These are phyloP conservation scores for Troilus luridus DNA, from an alignment of 2,888 invertebrate species.

Conservation along the genomic window DNA sequence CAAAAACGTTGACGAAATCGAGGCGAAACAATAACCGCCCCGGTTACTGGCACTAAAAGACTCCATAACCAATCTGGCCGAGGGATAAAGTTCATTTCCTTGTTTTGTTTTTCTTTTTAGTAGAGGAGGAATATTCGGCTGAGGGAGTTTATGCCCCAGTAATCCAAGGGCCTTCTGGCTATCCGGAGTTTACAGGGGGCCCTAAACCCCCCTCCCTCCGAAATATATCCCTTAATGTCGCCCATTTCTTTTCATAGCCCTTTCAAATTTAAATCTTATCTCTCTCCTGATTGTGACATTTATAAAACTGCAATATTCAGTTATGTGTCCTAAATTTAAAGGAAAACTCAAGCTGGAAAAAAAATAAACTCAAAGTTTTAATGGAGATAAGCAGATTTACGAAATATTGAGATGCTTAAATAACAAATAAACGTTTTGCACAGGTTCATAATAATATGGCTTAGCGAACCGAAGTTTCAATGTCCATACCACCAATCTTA, in stretches of 20 bases:
- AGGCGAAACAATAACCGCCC: not conserved
- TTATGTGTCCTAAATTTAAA: not conserved
- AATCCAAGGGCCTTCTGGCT: not conserved
- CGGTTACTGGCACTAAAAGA: not conserved
- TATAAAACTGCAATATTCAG: not conserved
- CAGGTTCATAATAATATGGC: too few relatives aligned
- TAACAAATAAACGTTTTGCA: too few relatives aligned
- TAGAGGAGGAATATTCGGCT: not conserved
- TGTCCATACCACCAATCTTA: too few relatives aligned
- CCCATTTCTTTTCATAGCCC: not conserved
- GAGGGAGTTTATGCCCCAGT: conserved; percentile 10
- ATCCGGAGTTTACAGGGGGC: not conserved
- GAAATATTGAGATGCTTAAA: too few relatives aligned
- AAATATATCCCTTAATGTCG: conserved; percentile 2
- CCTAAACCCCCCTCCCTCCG: not conserved
- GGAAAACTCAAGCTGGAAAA: too few relatives aligned
- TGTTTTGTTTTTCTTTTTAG: not conserved
- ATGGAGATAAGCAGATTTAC: too few relatives aligned
- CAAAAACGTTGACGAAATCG: not conserved
- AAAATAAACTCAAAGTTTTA: too few relatives aligned
- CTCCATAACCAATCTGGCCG: not conserved
- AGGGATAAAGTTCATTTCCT: not conserved
- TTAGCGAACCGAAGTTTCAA: too few relatives aligned
- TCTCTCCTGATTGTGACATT: not conserved
- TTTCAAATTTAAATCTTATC: not conserved